These are phyloP conservation scores for Brevipalpus yothersi DNA, from an alignment of 1,140 invertebrate species.

Conservation along the genomic window DNA sequence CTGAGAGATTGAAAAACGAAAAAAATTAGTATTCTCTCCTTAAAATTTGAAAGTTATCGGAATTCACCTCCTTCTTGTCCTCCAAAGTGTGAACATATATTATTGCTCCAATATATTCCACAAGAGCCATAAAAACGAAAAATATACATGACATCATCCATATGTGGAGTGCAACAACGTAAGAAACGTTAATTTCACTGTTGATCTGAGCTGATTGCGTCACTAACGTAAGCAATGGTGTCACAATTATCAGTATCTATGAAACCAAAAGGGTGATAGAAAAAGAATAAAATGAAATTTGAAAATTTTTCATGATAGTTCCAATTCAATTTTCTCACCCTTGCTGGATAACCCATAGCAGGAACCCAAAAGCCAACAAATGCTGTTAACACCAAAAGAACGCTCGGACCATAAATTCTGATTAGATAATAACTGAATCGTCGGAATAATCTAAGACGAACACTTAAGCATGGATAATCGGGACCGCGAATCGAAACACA, in stretches of 20 bases:
- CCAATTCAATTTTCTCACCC: conserved; percentile 2
- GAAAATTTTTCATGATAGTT: background rate
- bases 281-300: background rate
- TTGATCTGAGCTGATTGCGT: conserved; percentile 37
- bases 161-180: conserved; percentile 28
- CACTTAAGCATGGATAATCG: conserved; percentile 8
- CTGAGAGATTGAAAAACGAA: background rate
- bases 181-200: conserved; percentile 20
- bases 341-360: conserved; percentile 10
- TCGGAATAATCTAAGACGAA: conserved; percentile 5
- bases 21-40: background rate
- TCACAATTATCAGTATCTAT: conserved; percentile 16
- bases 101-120: conserved; percentile 52
- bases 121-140: conserved; percentile 53
- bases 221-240: conserved; percentile 35
- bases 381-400: conserved; percentile 10
- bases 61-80: background rate
- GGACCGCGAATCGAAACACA: conserved; percentile 4
- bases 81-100: background rate
- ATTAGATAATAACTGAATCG: conserved; percentile 9
- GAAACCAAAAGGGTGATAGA: background rate
- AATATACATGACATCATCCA: conserved; percentile 41
- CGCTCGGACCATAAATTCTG: conserved; percentile 11
- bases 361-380: conserved; percentile 13
- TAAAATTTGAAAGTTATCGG: background rate